These are phyloP conservation scores for Anoncus sp. DNA, from an alignment of 2,888 invertebrate genomes.

Conservation along the genomic window DNA sequence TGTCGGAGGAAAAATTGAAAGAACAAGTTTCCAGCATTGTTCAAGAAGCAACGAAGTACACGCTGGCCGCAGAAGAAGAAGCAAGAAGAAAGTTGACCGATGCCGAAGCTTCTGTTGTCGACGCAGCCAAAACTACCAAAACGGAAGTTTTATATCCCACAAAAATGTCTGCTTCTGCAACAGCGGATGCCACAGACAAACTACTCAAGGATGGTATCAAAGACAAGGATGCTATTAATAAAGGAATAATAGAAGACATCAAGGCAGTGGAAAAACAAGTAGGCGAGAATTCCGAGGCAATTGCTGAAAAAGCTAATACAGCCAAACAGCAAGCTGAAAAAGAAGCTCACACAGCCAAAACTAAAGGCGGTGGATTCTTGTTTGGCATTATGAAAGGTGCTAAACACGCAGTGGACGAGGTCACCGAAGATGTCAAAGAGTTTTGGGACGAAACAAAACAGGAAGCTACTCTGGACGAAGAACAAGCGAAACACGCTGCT, in stretches of 20 bases:
- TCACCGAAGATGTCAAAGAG: constrained; percentile 67
- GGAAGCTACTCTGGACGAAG: constrained; percentile 55
- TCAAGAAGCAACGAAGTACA: constrained; percentile 25
- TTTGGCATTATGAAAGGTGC: constrained; percentile 72
- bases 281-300: constrained; percentile 7
- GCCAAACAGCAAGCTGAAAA: constrained; percentile 74
- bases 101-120: constrained; percentile 44
- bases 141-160: constrained; percentile 52
- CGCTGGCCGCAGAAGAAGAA: constrained; percentile 35
- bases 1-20: constrained; percentile 50
- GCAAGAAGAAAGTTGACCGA: constrained; percentile 24
- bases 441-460: constrained; percentile 70
- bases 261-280: constrained; percentile 52
- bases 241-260: constrained; percentile 44
- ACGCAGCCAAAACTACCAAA: constrained; percentile 56
- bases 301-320: constrained; percentile 40
- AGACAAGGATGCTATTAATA: constrained; percentile 39
- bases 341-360: constrained; percentile 63
- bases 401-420: constrained; percentile 68
- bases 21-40: constrained; percentile 22
- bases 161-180: constrained; percentile 22
- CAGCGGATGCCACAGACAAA: constrained; percentile 31
- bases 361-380: constrained; percentile 67
- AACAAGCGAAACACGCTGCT: constrained; percentile 42
- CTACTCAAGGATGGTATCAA: constrained; percentile 20